phyloP scores from a whole-genome alignment of 2,888 invertebrate species.

The Nephrotoma appendiculata region DNA sequence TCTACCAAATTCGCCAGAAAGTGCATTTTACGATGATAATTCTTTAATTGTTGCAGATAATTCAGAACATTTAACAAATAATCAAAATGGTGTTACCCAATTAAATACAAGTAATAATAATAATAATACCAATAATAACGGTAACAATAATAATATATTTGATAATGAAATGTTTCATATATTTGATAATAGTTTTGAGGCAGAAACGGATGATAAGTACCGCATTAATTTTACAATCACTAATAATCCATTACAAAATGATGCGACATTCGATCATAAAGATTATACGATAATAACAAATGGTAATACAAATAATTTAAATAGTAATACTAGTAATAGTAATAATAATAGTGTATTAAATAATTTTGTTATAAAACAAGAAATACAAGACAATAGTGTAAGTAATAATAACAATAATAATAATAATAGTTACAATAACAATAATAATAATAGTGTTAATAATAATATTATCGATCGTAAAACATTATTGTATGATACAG shows the following conservation, averaged over 20 bases:
- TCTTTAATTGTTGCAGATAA: slow-evolving; percentile 22
- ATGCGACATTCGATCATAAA: background rate
- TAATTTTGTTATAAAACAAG: slow-evolving; percentile 1
- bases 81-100: background rate
- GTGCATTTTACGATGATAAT: slow-evolving; percentile 65
- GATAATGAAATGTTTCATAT: background rate
- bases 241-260: background rate
- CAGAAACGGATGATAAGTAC: background rate
- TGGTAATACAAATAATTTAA: background rate
- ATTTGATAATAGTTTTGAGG: background rate
- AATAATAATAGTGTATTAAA: background rate
- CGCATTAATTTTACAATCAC: background rate
- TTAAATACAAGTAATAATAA: background rate
- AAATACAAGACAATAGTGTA: background rate
- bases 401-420: background rate
- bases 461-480: background rate
- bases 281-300: background rate
- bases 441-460: background rate
- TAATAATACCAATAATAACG: background rate
- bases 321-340: background rate
- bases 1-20: slow-evolving; percentile 70
- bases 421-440: background rate
- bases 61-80: background rate
- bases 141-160: background rate
- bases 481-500: background rate